These are phyloP conservation scores for Eospalax fontanierii DNA, from an alignment of 2,797 vertebrate species.

Conservation along the genomic window DNA sequence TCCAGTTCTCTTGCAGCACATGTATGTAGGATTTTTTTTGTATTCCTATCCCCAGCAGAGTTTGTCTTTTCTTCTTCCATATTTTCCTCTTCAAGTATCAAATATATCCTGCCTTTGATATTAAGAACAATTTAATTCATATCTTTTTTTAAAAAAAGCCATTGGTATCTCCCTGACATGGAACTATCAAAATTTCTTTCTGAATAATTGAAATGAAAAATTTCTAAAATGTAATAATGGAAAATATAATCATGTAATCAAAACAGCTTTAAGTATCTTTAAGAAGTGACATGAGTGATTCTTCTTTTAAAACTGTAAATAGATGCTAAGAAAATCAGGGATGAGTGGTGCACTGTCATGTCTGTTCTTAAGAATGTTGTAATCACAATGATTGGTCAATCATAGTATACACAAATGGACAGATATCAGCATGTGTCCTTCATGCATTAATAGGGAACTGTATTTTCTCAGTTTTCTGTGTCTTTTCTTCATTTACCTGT, in stretches of 20 bases:
- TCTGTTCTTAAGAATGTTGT: background rate
- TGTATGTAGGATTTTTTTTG: background rate
- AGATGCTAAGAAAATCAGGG: background rate
- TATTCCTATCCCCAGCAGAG: background rate
- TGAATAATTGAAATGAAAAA: background rate
- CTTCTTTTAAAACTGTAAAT: background rate
- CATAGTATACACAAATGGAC: background rate
- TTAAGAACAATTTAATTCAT: background rate
- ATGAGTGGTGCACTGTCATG: background rate
- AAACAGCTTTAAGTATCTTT: background rate
- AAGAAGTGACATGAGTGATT: background rate
- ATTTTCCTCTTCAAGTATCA: conserved; percentile 40
- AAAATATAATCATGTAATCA: background rate
- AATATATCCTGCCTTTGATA: conserved; percentile 5
- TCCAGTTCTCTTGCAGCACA: background rate
- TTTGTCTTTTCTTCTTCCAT: background rate
- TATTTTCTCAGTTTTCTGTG: background rate
- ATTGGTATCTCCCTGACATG: background rate
- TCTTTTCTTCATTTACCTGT: background rate
- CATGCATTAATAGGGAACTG: background rate
- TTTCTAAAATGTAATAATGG: conserved; percentile 25
- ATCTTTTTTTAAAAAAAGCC: background rate
- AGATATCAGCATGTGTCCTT: background rate
- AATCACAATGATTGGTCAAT: too few species aligned
- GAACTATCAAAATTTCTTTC: conserved; percentile 38